Conservation (phyloP, 92 coral and sea anemone species). For the Siderastrea radians region DNA sequence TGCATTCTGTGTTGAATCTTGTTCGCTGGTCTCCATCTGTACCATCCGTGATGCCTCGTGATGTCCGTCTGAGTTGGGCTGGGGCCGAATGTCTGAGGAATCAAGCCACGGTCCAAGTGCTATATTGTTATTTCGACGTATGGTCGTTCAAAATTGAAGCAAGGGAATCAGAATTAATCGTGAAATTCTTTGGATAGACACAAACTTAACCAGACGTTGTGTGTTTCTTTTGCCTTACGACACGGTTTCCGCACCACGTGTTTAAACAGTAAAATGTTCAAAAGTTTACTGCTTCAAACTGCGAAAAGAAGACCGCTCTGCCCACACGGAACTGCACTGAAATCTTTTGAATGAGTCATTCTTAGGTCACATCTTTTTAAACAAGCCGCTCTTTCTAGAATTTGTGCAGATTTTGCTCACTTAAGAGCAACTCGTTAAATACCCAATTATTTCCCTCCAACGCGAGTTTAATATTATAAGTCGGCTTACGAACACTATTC, state of each 20-base stretch:
- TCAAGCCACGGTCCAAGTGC: neutral
- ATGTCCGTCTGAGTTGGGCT: conserved; percentile 3
- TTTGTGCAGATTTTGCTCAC: conserved; percentile 7
- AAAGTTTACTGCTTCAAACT: neutral
- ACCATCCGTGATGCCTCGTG: neutral
- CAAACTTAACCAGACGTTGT: neutral
- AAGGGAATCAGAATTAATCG: neutral
- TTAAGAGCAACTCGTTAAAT: conserved; percentile 34
- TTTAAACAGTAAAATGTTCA: neutral
- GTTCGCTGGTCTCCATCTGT: conserved; percentile 24
- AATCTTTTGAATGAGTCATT: neutral
- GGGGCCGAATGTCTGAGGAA: neutral
- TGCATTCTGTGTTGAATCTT: conserved; percentile 16
- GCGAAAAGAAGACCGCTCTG: neutral
- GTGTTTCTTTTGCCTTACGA: neutral
- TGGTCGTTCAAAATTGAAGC: neutral
- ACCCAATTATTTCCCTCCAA: neutral
- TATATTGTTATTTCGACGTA: neutral
- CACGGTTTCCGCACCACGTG: neutral
- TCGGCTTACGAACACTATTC: conserved; percentile 27
- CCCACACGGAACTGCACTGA: conserved; percentile 41
- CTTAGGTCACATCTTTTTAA: conserved; percentile 10
- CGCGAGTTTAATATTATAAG: conserved; percentile 10
- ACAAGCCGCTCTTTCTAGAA: conserved; percentile 37
- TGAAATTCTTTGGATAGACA: neutral